phyloP scores from a whole-genome alignment of 2,888 invertebrate genomes.

The Prenolepis imparis region DNA sequence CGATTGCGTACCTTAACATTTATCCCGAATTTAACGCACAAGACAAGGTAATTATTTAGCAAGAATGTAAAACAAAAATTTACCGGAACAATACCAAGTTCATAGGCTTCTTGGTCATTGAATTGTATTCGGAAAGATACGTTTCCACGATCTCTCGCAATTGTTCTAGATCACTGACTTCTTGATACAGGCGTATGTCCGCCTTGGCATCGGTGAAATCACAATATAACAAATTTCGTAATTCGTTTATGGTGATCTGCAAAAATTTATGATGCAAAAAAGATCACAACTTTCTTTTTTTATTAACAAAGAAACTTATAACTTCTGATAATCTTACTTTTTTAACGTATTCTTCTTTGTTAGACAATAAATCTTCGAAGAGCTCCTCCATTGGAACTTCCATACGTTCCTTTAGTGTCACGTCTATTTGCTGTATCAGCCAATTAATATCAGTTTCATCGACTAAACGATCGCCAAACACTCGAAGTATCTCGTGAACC shows the following conservation, averaged over 20 bases:
- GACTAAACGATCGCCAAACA: constrained; percentile 96
- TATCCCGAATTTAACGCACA: constrained; percentile 16
- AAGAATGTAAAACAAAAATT: background rate
- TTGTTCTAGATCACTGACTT: constrained; percentile 94
- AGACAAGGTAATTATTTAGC: background rate
- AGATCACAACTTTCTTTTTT: background rate
- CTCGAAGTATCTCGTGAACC: constrained; percentile 97
- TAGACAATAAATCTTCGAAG: constrained; percentile 89
- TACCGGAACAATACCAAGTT: constrained; percentile 96
- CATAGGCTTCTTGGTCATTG: constrained; percentile 99
- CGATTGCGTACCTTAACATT: constrained; percentile 93
- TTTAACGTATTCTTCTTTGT: background rate
- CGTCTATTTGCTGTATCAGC: constrained; percentile 91
- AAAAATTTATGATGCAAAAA: constrained; percentile 53
- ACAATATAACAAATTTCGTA: constrained; percentile 96
- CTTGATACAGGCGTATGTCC: constrained; percentile 95
- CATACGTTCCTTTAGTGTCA: constrained; percentile 88
- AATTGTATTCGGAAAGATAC: constrained; percentile 96
- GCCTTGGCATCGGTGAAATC: constrained; percentile 98
- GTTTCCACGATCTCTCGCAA: constrained; percentile 94
- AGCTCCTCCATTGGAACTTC: constrained; percentile 91
- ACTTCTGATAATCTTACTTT: background rate
- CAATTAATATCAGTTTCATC: constrained; percentile 94
- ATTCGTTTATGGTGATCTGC: constrained; percentile 92
- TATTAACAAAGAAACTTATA: background rate